Percentiles rank a stretch among this genome's conserved stretches.
Evolutionary conservation across 2,797 vertebrate genomes (phyloP).

Genomic region (Spondyliosoma cantharus): DNA sequence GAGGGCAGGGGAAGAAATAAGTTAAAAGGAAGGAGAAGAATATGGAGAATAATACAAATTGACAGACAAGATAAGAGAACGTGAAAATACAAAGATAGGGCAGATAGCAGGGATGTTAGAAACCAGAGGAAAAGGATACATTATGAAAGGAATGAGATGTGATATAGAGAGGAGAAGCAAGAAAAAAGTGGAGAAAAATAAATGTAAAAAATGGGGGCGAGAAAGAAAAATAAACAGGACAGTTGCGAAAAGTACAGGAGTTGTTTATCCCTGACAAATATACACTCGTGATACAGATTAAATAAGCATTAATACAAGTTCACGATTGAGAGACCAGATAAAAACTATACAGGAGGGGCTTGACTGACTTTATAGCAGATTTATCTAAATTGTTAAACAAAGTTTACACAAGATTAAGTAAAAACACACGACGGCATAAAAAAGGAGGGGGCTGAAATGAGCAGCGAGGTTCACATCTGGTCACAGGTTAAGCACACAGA

Average conservation of each 20-base stretch:
- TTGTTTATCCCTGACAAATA: not conserved
- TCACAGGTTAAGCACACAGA: conserved; percentile 65
- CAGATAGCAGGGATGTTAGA: conserved; percentile 5
- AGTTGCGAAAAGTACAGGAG: not conserved
- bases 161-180: not conserved
- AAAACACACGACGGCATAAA: not conserved
- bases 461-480: conserved; percentile 49
- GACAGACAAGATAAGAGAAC: conserved; percentile 3
- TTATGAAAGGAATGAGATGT: conserved; percentile 7
- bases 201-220: not conserved
- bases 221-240: not conserved
- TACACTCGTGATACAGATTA: not conserved
- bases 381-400: conserved; percentile 8
- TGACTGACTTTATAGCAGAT: conserved; percentile 13
- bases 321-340: not conserved
- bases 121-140: conserved; percentile 11
- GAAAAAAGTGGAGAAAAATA: not conserved
- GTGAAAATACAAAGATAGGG: conserved; percentile 3
- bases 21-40: conserved; percentile 19
- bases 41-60: conserved; percentile 20
- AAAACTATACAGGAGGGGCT: not conserved
- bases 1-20: conserved; percentile 6
- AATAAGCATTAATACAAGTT: conserved; percentile 10
- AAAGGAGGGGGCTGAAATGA: conserved; percentile 32
- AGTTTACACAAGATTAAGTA: conserved; percentile 14